These are phyloP conservation scores for Gila robusta DNA, from an alignment of 2,797 vertebrate genomes.

Conservation along the genomic window DNA sequence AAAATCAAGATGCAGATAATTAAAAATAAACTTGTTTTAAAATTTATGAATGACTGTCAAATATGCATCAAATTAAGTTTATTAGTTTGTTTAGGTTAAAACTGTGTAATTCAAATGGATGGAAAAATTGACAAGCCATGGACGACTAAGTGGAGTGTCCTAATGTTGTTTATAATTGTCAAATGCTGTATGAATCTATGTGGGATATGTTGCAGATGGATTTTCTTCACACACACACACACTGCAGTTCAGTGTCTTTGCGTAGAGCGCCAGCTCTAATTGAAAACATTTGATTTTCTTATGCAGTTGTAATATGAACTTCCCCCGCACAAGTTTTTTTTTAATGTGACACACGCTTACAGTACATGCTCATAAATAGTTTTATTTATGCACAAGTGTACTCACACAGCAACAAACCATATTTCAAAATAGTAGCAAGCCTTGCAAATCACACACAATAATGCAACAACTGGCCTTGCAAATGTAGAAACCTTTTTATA, in stretches of 20 bases:
- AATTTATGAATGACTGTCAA: background rate
- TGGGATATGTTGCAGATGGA: constrained; percentile 56
- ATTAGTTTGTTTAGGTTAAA: background rate
- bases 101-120: background rate
- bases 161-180: background rate
- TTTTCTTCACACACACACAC: background rate
- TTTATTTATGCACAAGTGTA: background rate
- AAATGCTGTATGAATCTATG: constrained; percentile 21
- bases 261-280: constrained; percentile 58
- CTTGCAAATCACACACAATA: background rate
- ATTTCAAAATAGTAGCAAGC: background rate
- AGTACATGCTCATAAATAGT: constrained; percentile 30
- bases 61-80: background rate
- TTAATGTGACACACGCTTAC: background rate
- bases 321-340: background rate
- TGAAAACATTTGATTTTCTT: constrained; percentile 65
- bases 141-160: background rate
- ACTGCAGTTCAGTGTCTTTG: constrained; percentile 59
- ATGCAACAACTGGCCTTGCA: background rate
- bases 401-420: background rate
- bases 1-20: background rate
- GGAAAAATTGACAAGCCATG: background rate
- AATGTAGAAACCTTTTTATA: background rate
- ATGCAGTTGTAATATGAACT: constrained; percentile 47
- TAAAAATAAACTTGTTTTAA: no score